Percentiles rank a stretch among this genome's conserved stretches.
Conservation (phyloP, 37 sponge, comb jelly and placozoan species). For the Ephydatia muelleri region DNA sequence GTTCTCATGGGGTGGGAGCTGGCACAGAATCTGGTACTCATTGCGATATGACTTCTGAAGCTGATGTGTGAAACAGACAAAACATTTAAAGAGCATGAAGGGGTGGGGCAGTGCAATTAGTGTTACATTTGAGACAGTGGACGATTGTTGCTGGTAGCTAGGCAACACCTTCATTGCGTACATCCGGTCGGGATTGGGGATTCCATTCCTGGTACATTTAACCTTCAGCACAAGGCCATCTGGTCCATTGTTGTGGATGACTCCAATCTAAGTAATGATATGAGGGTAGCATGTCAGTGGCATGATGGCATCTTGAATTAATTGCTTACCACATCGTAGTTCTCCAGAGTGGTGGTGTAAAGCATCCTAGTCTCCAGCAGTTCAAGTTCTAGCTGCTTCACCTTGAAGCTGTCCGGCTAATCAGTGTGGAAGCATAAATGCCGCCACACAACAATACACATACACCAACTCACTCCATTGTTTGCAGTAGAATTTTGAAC, state of each 20-base stretch:
- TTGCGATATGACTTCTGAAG: constrained; percentile 28
- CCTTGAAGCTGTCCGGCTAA: not conserved
- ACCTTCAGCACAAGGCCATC: constrained; percentile 65
- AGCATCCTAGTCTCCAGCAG: constrained; percentile 80
- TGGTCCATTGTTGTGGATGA: constrained; percentile 29
- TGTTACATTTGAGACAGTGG: not conserved
- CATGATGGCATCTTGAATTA: not conserved
- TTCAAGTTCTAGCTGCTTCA: constrained; percentile 37
- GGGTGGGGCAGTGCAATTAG: not conserved
- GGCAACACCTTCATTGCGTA: constrained; percentile 80
- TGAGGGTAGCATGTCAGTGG: not conserved
- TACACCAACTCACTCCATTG: not conserved
- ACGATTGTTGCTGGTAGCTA: constrained; percentile 26
- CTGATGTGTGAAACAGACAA: constrained; percentile 30
- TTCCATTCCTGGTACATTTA: constrained; percentile 31
- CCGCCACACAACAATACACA: not conserved
- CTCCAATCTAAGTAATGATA: constrained; percentile 23
- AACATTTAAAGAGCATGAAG: not conserved
- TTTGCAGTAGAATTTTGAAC: not conserved
- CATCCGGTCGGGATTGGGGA: constrained; percentile 43
- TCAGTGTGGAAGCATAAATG: not conserved
- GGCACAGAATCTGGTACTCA: constrained; percentile 85
- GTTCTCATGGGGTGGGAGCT: constrained; percentile 79
- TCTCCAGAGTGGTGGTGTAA: constrained; percentile 71
- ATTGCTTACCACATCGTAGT: constrained; percentile 66